A percentile compares a stretch with the other conserved stretches of the same genome.
Evolutionary conservation across 2,888 invertebrate genomes (phyloP).

Genomic region (Andrena haemorrhoa): DNA sequence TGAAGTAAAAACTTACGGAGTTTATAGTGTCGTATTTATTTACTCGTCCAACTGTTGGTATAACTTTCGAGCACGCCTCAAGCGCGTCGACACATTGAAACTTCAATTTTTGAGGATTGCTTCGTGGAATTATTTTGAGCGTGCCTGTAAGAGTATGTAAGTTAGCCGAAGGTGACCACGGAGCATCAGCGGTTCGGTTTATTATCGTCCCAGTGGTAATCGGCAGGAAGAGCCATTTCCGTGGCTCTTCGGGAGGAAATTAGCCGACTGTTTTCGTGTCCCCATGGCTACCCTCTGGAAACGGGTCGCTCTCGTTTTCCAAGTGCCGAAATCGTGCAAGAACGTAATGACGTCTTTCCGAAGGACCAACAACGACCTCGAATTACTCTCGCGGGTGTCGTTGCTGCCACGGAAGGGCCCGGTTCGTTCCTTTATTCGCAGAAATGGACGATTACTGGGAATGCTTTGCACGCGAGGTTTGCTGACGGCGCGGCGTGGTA

Average conservation of each 20-base stretch:
- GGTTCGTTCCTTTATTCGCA: slow-evolving; percentile 21
- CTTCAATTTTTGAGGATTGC: not conserved
- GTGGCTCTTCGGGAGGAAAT: slow-evolving; percentile 33
- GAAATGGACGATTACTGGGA: slow-evolving; percentile 63
- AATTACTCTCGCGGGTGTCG: slow-evolving; percentile 49
- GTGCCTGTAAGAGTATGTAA: too few species aligned
- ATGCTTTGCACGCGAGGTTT: slow-evolving; percentile 37
- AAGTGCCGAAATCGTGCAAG: slow-evolving; percentile 22
- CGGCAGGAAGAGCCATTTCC: slow-evolving; percentile 15
- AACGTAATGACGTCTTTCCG: slow-evolving; percentile 48
- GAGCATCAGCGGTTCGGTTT: slow-evolving; percentile 1
- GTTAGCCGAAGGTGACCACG: not conserved
- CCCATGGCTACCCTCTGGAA: not conserved
- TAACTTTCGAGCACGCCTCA: not conserved
- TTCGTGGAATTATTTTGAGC: too few species aligned
- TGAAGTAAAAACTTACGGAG: not conserved
- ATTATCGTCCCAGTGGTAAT: slow-evolving; percentile 22
- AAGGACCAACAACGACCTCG: slow-evolving; percentile 26
- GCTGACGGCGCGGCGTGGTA: slow-evolving; percentile 62
- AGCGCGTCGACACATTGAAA: not conserved
- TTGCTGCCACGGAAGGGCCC: slow-evolving; percentile 22
- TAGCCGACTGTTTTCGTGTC: slow-evolving; percentile 15
- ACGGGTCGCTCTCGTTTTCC: not conserved
- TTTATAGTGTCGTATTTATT: not conserved
- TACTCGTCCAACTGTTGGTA: not conserved